Percentiles rank a stretch among this genome's conserved stretches.
phyloP scores from a whole-genome alignment of 2,888 invertebrate species.

The Acanthopleura granulata region DNA sequence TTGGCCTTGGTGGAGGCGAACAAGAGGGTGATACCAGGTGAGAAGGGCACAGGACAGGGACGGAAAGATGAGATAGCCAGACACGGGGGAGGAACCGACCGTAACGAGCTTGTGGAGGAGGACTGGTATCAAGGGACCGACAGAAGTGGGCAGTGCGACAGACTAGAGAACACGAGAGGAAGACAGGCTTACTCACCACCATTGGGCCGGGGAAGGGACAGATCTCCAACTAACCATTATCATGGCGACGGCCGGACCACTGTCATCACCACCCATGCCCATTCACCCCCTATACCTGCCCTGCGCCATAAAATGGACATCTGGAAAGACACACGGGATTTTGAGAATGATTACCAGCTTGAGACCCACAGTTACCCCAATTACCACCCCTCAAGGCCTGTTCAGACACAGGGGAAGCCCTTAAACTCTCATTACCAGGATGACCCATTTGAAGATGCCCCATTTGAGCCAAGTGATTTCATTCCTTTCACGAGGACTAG shows the following conservation, averaged over 20 bases:
- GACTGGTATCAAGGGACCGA: background rate
- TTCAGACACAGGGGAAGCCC: conserved; percentile 12
- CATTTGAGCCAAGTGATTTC: conserved; percentile 51
- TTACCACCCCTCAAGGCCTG: conserved; percentile 22
- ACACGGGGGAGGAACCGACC: background rate
- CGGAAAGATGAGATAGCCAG: background rate
- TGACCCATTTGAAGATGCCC: conserved; percentile 37
- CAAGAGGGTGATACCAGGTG: conserved; percentile 49
- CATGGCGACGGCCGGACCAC: conserved; percentile 15
- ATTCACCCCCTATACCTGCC: conserved; percentile 57
- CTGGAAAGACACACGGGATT: conserved; percentile 13
- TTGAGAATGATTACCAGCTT: conserved; percentile 15
- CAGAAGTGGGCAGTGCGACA: too few species aligned
- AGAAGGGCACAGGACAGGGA: conserved; percentile 19
- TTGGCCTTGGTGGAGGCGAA: conserved; percentile 58
- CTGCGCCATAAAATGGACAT: conserved; percentile 39
- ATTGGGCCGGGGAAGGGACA: background rate
- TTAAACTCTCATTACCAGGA: conserved; percentile 36
- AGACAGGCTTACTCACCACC: background rate
- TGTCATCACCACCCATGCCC: conserved; percentile 9
- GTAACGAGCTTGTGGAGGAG: background rate
- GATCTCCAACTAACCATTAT: background rate
- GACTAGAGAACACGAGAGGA: background rate
- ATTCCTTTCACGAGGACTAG: conserved; percentile 65
- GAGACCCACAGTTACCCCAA: conserved; percentile 27